Percentiles rank a stretch among this genome's conserved stretches.
Conservation (phyloP, 2,888 invertebrate species). For the Blastobasis adustella region DNA sequence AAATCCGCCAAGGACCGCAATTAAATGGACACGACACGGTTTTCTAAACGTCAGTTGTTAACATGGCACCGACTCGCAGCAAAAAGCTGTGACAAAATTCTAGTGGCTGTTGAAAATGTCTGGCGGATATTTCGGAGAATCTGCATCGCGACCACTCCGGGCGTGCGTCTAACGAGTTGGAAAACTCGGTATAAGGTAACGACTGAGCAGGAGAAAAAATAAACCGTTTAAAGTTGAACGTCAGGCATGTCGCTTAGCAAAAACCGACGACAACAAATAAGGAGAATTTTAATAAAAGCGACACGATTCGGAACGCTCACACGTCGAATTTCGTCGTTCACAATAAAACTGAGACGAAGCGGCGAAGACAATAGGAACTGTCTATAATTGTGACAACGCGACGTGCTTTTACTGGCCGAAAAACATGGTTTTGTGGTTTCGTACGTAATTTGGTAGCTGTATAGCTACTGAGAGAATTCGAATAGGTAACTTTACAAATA, state of each 20-base stretch:
- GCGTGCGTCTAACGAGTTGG: slow-evolving; percentile 48
- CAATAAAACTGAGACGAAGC: slow-evolving; percentile 36
- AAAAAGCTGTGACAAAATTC: slow-evolving; percentile 45
- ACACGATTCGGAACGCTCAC: slow-evolving; percentile 51
- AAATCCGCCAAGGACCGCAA: slow-evolving; percentile 8
- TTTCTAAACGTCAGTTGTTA: slow-evolving; percentile 48
- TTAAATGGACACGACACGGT: slow-evolving; percentile 19
- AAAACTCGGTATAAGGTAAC: slow-evolving; percentile 30
- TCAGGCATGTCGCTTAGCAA: slow-evolving; percentile 23
- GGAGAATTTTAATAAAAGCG: slow-evolving; percentile 57
- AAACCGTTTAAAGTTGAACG: slow-evolving; percentile 2
- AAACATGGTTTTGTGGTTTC: no score
- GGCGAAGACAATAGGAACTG: slow-evolving; percentile 31
- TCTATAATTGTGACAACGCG: slow-evolving; percentile 2
- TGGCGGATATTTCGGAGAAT: slow-evolving; percentile 41
- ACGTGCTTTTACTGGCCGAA: neutral
- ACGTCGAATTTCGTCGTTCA: slow-evolving; percentile 42
- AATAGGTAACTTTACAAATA: no score
- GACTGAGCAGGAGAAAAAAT: slow-evolving; percentile 21
- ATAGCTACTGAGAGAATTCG: no score
- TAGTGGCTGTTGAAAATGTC: slow-evolving; percentile 41
- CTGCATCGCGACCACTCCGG: slow-evolving; percentile 33
- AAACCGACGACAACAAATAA: slow-evolving; percentile 37
- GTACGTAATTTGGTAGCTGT: no score
- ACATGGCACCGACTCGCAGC: slow-evolving; percentile 42